Percentiles rank a stretch among this genome's conserved stretches.
phyloP scores from a whole-genome alignment of 2,888 invertebrate genomes.

The Pocota personata region DNA sequence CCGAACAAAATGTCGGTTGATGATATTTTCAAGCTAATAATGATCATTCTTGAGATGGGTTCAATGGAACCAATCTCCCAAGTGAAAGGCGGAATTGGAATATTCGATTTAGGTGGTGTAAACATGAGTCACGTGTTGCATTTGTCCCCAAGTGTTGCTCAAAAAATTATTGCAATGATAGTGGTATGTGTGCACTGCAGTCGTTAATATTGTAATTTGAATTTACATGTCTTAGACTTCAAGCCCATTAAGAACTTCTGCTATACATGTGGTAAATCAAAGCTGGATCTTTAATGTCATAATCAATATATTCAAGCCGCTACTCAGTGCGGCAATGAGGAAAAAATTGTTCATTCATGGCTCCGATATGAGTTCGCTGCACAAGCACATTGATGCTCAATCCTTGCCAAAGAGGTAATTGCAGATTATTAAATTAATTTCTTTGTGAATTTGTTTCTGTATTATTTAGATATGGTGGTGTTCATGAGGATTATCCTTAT shows the following conservation, averaged over 20 bases:
- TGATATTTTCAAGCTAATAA: conserved; percentile 89
- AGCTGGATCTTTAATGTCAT: conserved; percentile 92
- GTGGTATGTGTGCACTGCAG: conserved; percentile 85
- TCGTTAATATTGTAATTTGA: neutral
- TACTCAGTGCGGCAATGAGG: conserved; percentile 88
- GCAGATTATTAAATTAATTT: conserved; percentile 68
- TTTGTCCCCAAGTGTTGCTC: conserved; percentile 88
- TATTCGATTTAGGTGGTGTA: conserved; percentile 90
- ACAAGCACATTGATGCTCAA: conserved; percentile 88
- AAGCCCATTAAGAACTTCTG: conserved; percentile 89
- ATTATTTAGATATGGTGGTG: conserved; percentile 80
- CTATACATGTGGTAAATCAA: conserved; percentile 91
- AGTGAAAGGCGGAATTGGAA: conserved; percentile 89
- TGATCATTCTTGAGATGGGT: conserved; percentile 89
- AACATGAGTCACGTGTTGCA: conserved; percentile 89
- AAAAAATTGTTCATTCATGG: conserved; percentile 86
- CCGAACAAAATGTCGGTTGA: conserved; percentile 86
- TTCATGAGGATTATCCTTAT: conserved; percentile 89
- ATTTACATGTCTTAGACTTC: conserved; percentile 85
- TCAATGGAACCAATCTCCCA: conserved; percentile 89
- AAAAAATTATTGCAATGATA: conserved; percentile 87
- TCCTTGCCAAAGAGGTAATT: conserved; percentile 86
- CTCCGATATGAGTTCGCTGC: conserved; percentile 88
- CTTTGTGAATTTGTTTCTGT: neutral
- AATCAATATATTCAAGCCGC: conserved; percentile 90